Evolutionary conservation across 2,888 invertebrate species (phyloP).

Genomic region (Teleogryllus oceanicus): DNA sequence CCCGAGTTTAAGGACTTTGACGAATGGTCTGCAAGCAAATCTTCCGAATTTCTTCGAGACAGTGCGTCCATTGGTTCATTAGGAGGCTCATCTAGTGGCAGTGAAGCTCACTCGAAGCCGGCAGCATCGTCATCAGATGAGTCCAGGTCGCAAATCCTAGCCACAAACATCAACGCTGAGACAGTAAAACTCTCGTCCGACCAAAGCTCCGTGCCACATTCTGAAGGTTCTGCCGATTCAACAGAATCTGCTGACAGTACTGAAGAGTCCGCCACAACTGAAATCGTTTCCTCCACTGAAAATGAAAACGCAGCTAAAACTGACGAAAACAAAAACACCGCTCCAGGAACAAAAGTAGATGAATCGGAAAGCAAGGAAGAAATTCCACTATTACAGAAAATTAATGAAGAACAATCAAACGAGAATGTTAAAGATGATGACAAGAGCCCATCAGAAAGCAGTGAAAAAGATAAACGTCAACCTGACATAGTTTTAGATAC

Average conservation of each 20-base stretch:
- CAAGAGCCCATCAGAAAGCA: neutral
- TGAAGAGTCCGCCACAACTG: neutral
- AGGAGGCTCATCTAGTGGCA: neutral
- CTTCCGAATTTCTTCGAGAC: neutral
- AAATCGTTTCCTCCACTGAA: neutral
- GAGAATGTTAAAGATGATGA: neutral
- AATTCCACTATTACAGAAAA: neutral
- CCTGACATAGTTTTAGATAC: neutral
- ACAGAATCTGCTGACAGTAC: neutral
- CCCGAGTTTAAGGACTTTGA: neutral
- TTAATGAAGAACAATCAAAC: neutral
- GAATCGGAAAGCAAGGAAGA: neutral
- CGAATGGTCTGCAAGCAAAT: neutral
- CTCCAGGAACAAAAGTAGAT: neutral
- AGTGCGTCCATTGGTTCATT: neutral
- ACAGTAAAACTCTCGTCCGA: neutral
- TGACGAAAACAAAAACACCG: neutral
- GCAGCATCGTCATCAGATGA: neutral
- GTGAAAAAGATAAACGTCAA: neutral
- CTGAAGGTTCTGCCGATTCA: neutral
- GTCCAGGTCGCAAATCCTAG: neutral
- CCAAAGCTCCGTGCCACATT: neutral
- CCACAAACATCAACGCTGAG: neutral
- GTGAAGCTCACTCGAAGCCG: neutral
- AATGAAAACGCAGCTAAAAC: neutral